Evolutionary conservation across 92 coral and sea anemone species (phyloP).

Genomic region (Muricea muricata): DNA sequence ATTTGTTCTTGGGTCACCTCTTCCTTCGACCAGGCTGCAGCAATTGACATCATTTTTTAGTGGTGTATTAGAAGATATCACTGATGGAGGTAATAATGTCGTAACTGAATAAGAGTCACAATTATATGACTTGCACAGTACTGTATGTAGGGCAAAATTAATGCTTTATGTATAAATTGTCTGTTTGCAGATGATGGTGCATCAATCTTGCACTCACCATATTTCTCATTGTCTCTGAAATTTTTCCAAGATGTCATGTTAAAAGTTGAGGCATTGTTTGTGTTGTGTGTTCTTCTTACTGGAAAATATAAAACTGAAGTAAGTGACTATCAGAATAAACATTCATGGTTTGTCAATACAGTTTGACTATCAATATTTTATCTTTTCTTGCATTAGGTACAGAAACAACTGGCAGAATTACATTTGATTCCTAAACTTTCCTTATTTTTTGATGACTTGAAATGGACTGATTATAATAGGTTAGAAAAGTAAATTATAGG

Average conservation of each 20-base stretch:
- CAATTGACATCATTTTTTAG: slow-evolving; percentile 23
- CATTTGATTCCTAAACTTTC: slow-evolving; percentile 90
- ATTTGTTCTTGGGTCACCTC: slow-evolving; percentile 22
- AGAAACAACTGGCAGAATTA: slow-evolving; percentile 76
- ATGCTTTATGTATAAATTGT: not conserved
- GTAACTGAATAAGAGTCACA: too few relatives aligned
- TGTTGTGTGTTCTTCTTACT: slow-evolving; percentile 92
- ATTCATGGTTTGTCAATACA: not conserved
- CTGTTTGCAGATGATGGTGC: slow-evolving; percentile 59
- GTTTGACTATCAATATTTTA: not conserved
- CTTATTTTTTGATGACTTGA: slow-evolving; percentile 78
- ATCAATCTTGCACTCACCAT: slow-evolving; percentile 61
- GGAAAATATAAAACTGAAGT: slow-evolving; percentile 89
- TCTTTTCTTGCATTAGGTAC: slow-evolving; percentile 67
- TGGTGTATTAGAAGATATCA: slow-evolving; percentile 23
- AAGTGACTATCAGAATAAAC: slow-evolving; percentile 24
- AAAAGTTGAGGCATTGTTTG: slow-evolving; percentile 94
- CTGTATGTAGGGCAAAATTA: too few relatives aligned
- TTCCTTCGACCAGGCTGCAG: slow-evolving; percentile 18
- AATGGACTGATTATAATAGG: slow-evolving; percentile 67
- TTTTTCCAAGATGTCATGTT: slow-evolving; percentile 73
- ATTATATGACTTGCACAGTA: too few relatives aligned
- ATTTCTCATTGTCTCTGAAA: slow-evolving; percentile 72
- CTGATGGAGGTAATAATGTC: not conserved
- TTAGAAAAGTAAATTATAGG: not conserved